Base-by-base conservation (phyloP, 2,888 invertebrate genomes). In the Drosophila emarginata region DNA sequence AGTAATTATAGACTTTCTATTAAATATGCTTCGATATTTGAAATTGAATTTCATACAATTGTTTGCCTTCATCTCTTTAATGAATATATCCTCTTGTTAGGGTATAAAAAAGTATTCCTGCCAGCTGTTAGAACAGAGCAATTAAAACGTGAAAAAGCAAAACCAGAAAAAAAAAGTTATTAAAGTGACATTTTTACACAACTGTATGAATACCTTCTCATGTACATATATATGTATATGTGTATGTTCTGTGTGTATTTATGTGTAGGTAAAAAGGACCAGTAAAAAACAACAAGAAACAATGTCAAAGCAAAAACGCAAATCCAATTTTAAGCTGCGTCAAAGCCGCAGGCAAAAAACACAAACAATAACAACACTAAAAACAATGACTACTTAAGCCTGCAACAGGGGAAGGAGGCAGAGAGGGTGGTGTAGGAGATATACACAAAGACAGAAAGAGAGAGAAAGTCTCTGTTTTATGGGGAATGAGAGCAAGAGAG, bases 321-420 rank as follows among this genome's bases (percentile, higher is more conserved):
- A 88, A 85, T 85, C 87, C 81, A 86, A 85, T 85, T 85, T 85
- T 74, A 88, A 85, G 86, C 84, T 73, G 67, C 61, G 65, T 72
- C 86, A 78, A 77, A 87, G 83, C 84, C 88, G 67, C 78, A 77
- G 80, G 82, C 76, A 40, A 69, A 79, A 69, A 76, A 58, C 57
- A 45, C 40, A 26, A 60, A 67, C 45, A 64, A 72, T 62, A 67
- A 70, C 60, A 78, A 68, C 67, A 73, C 72, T 64, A 62, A 77
- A 83, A 75, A 83, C 84, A 88, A 86, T 83, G 86, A 74, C 80
- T 86, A 84, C 88, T 84, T 88, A 86, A 74, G 66, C 74, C 67
- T 26, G 32, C 45, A 45, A 18, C 21, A 11, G 18, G 45, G 32
- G 32, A 1, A 2, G 45, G 21, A 21, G 18, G 15, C 3, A 9